These are phyloP conservation scores for Argentina silus DNA, from an alignment of 2,797 vertebrate species.

Conservation along the genomic window DNA sequence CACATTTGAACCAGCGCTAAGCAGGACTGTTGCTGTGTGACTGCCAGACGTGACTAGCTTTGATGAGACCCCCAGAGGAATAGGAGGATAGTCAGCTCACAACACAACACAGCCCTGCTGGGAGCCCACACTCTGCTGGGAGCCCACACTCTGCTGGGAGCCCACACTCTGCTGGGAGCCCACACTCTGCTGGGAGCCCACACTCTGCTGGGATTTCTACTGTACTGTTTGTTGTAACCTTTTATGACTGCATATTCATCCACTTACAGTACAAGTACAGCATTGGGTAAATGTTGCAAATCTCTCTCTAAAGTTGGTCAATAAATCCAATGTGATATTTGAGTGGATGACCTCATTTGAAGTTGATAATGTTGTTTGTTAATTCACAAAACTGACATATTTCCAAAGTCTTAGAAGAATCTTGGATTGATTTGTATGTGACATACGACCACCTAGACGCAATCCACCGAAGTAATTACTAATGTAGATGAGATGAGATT, in stretches of 20 bases:
- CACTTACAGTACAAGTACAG: neutral
- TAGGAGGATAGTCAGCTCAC: conserved; percentile 28
- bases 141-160: no score
- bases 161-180: no score
- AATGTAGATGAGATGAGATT: conserved; percentile 1
- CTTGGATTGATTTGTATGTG: neutral
- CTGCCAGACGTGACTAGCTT: conserved; percentile 34
- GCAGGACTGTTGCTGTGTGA: conserved; percentile 71
- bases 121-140: neutral
- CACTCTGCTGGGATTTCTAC: no score
- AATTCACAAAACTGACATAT: neutral
- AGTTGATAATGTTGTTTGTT: neutral
- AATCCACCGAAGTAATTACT: conserved; percentile 18
- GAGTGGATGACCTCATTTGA: neutral
- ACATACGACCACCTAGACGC: neutral
- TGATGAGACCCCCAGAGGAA: conserved; percentile 46
- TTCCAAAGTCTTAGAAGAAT: neutral
- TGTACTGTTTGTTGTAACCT: no score
- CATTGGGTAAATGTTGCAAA: neutral
- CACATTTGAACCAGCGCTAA: conserved; percentile 49
- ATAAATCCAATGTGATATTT: neutral
- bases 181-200: no score
- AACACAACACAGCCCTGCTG: neutral
- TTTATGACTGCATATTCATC: neutral
- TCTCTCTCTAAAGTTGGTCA: neutral